Evolutionary conservation across 2,888 invertebrate species (phyloP), one percentile per base, ranked within the genome.

Genomic region (Eugnorisma glareosa): DNA sequence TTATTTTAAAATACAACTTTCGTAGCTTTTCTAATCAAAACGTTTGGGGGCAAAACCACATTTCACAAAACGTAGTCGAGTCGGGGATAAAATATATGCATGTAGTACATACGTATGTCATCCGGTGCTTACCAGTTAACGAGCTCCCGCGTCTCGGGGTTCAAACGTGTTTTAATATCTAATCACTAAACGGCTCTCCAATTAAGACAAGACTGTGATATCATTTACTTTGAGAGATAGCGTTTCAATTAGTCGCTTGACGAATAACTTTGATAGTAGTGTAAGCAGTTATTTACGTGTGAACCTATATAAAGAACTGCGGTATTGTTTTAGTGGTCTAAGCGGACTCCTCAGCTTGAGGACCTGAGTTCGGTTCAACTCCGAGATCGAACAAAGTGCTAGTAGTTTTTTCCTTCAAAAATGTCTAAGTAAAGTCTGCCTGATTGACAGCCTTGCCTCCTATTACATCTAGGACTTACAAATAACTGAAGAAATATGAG

Each of bases 191-290:
- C 48, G 57, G 28, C 18, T 67, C 31, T 5, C 59, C 43, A 72
- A 79, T 80, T 81, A 79, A 67, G 66, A 51, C 37, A 73, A 51
- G 77, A 28, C 54, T 37, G 15, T 24, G 11, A 68, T 40, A 75
- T 75, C 7, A 35, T 63, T 69, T 73, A 48, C 40, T 57, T n/a
- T 54, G 24, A 35, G 66, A n/a, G 51, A 61, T 73, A 40, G 11
- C 43, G 51, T 51, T 61, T 43, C 28, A 73, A n/a, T 73, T 45
- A 59, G 59, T 31, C 59, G 31, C 31, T 64, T 8, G n/a, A n/a
- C 40, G 5, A 40, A 37, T 63, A 37, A 63, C 63, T 37, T 63
- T 68, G 35, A 18, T 35, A 24, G 35, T 28, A 31, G n/a, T 48
- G 28, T 59, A 3, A 40, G 13, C 6, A 68, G 40, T 40, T 28